A percentile compares a stretch with the other conserved stretches of the same genome.
Evolutionary conservation across 2,113 vertebrate species (phyloP).

Genomic region (Porphyrio hochstetteri): DNA sequence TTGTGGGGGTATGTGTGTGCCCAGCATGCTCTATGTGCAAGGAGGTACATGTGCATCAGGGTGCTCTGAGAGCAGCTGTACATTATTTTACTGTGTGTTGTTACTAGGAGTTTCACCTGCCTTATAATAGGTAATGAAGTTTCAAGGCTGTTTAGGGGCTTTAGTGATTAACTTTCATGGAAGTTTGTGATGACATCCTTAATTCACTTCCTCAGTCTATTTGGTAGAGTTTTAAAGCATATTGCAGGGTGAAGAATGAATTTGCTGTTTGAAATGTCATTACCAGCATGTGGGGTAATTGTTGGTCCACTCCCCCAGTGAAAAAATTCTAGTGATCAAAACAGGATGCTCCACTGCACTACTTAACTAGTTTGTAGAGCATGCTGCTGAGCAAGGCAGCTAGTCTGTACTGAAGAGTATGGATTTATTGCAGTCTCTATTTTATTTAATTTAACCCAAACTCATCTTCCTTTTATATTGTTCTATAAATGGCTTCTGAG

Average conservation of each 20-base stretch:
- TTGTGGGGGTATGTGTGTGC: background rate
- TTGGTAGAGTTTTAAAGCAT: background rate
- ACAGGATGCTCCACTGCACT: background rate
- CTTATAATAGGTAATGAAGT: background rate
- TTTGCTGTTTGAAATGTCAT: background rate
- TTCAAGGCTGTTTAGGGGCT: background rate
- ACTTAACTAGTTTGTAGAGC: background rate
- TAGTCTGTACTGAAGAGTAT: background rate
- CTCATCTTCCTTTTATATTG: background rate
- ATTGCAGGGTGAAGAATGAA: background rate
- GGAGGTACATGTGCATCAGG: rapidly evolving
- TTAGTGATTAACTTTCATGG: background rate
- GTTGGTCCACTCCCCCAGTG: background rate
- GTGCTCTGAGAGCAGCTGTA: background rate
- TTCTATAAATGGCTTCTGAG: background rate
- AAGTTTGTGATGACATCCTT: background rate
- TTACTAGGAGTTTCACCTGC: background rate
- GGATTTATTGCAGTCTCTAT: background rate
- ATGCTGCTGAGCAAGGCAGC: background rate
- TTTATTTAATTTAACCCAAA: background rate
- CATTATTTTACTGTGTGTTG: rapidly evolving
- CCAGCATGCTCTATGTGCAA: background rate
- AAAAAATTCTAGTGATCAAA: background rate
- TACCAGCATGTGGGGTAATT: background rate
- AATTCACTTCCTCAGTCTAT: background rate